Evolutionary conservation across 2,113 vertebrate genomes (phyloP).

Genomic region (Saguinus midas): DNA sequence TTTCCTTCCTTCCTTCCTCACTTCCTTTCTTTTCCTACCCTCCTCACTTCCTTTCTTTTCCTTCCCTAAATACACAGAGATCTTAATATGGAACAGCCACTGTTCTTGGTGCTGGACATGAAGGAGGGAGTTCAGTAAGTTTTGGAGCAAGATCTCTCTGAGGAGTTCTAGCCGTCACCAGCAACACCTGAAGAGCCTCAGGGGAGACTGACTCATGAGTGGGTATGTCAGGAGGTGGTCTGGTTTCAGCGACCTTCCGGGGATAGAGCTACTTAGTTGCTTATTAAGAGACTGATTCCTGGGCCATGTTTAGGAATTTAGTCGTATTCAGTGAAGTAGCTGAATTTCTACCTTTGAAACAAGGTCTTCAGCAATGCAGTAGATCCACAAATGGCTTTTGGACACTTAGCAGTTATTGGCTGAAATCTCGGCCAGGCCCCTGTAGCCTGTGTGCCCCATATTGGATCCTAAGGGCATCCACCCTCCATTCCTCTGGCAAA

Average conservation of each 20-base stretch:
- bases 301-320: background rate
- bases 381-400: background rate
- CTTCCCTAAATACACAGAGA: background rate
- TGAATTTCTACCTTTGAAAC: background rate
- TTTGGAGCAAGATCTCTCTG: background rate
- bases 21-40: background rate
- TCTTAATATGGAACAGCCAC: background rate
- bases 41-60: background rate
- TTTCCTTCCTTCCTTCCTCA: background rate
- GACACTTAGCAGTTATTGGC: background rate
- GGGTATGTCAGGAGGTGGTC: background rate
- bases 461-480: background rate
- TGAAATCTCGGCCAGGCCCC: background rate
- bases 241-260: background rate
- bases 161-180: too few species aligned
- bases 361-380: background rate
- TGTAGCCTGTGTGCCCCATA: background rate
- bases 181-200: too few species aligned
- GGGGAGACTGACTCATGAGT: too few species aligned
- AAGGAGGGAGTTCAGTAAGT: background rate
- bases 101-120: background rate
- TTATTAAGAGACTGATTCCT: background rate
- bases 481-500: background rate
- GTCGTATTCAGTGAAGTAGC: background rate
- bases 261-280: background rate